phyloP scores from a whole-genome alignment of 2,888 invertebrate species.

The Cybosia mesomella region DNA sequence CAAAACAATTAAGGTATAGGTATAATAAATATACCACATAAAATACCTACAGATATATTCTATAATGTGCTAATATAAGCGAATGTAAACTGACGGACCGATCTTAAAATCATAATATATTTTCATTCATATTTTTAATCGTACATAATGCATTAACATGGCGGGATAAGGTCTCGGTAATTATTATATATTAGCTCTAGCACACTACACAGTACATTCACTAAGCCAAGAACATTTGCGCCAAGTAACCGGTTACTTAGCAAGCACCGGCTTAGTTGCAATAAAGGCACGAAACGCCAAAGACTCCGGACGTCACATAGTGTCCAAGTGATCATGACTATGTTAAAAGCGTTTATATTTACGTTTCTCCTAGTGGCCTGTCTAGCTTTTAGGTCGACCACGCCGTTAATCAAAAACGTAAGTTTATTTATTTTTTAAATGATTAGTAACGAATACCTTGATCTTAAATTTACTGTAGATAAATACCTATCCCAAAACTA shows the following conservation, averaged over 20 bases:
- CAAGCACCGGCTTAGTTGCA: slow-evolving; percentile 5
- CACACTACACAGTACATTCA: slow-evolving; percentile 33
- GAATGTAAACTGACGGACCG: background rate
- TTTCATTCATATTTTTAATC: slow-evolving; percentile 7
- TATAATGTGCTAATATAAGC: background rate
- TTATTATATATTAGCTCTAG: slow-evolving; percentile 11
- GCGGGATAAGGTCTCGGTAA: slow-evolving; percentile 5
- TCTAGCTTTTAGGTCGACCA: slow-evolving; percentile 56
- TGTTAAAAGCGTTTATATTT: slow-evolving; percentile 31
- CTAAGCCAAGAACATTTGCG: slow-evolving; percentile 37
- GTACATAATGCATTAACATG: slow-evolving; percentile 13
- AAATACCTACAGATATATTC: too few relatives aligned
- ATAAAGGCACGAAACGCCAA: slow-evolving; percentile 24
- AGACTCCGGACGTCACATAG: slow-evolving; percentile 19
- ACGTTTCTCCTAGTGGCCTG: slow-evolving; percentile 41
- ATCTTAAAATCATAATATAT: too few relatives aligned
- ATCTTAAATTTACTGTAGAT: background rate
- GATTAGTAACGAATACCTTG: background rate
- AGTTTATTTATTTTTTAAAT: slow-evolving; percentile 54
- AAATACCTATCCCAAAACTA: background rate
- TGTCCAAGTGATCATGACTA: slow-evolving; percentile 28
- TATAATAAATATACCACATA: too few relatives aligned
- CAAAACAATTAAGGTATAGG: background rate
- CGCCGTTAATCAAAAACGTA: slow-evolving; percentile 78
- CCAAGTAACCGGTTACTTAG: slow-evolving; percentile 37